Evolutionary conservation across 2,113 vertebrate genomes (phyloP).

Genomic region (Columba janthina): DNA sequence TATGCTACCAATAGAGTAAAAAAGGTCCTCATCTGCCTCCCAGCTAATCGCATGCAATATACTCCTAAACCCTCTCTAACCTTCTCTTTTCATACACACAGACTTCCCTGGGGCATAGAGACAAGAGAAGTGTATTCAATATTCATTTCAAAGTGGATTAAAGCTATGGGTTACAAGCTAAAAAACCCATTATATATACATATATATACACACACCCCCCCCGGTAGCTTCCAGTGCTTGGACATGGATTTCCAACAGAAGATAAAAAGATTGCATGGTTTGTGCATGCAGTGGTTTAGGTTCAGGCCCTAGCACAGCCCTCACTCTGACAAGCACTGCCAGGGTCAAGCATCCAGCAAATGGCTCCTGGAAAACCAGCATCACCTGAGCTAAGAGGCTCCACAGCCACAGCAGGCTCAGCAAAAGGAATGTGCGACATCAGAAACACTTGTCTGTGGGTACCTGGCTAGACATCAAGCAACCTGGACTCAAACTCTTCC

Average conservation of each 20-base stretch:
- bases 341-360: not conserved
- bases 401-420: not conserved
- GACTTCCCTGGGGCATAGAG: not conserved
- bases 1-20: not conserved
- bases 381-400: not conserved
- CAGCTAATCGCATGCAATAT: not conserved
- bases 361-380: not conserved
- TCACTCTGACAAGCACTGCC: not conserved
- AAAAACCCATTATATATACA: too few relatives aligned
- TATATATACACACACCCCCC: too few relatives aligned
- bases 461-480: not conserved
- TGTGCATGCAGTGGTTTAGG: not conserved
- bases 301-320: not conserved
- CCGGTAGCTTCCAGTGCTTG: not conserved
- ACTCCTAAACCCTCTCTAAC: not conserved
- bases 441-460: not conserved
- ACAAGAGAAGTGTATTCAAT: not conserved
- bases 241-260: not conserved
- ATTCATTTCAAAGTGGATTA: not conserved
- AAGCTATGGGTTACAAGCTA: not conserved
- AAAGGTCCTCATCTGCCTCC: not conserved
- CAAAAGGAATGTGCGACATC: not conserved
- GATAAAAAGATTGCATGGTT: rapidly evolving
- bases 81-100: not conserved
- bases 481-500: not conserved